Evolutionary conservation across 2,888 invertebrate species (phyloP).

Genomic region (Prostheceraeus crozeri): DNA sequence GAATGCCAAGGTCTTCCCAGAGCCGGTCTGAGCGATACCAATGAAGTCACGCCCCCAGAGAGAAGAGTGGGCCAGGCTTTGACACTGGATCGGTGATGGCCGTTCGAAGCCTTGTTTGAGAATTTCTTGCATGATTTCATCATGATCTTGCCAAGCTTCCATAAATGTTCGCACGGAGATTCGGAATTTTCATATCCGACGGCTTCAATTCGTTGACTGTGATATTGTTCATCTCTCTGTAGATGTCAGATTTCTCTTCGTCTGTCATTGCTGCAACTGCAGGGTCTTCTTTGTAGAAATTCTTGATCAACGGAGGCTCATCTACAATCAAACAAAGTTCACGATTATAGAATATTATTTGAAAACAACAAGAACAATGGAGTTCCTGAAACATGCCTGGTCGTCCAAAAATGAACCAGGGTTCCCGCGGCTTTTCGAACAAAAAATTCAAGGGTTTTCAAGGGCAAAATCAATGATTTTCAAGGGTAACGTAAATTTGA

Average conservation of each 20-base stretch:
- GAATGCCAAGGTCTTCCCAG: conserved; percentile 86
- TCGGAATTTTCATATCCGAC: conserved; percentile 61
- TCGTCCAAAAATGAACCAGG: too few species aligned
- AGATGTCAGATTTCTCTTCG: conserved; percentile 64
- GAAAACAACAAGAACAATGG: too few species aligned
- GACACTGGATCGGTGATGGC: conserved; percentile 83
- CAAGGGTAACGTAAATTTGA: too few species aligned
- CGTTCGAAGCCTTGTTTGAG: conserved; percentile 69
- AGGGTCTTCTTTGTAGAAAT: conserved; percentile 74
- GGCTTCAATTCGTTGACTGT: conserved; percentile 61
- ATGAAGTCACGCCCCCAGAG: conserved; percentile 95
- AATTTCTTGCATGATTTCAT: conserved; percentile 74
- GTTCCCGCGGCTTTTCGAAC: too few species aligned
- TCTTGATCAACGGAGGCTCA: conserved; percentile 68
- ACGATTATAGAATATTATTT: too few species aligned
- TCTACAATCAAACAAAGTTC: too few species aligned
- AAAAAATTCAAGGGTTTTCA: too few species aligned
- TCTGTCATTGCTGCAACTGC: conserved; percentile 64
- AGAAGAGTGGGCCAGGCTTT: too few species aligned
- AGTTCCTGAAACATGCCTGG: too few species aligned
- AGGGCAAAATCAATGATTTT: too few species aligned
- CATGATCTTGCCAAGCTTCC: conserved; percentile 72
- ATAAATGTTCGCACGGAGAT: conserved; percentile 73
- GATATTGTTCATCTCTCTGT: conserved; percentile 60
- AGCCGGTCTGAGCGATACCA: conserved; percentile 71